These are phyloP conservation scores for Lepidurus arcticus DNA, from an alignment of 1,140 invertebrate species.

Conservation along the genomic window DNA sequence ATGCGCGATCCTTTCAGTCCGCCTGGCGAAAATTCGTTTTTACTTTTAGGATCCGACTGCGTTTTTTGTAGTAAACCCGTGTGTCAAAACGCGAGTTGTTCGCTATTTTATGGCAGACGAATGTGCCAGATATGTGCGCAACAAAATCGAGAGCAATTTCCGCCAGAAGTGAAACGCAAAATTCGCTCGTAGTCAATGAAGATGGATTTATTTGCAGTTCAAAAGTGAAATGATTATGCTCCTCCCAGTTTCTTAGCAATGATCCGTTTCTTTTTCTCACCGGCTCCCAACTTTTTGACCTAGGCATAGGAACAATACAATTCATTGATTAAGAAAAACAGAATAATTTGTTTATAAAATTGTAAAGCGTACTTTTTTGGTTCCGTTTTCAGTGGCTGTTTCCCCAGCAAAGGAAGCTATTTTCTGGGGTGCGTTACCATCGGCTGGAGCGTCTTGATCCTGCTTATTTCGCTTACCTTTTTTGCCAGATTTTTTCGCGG, in stretches of 20 bases:
- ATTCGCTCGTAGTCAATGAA: background rate
- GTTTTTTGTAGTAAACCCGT: constrained; percentile 57
- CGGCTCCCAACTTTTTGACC: background rate
- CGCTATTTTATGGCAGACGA: constrained; percentile 66
- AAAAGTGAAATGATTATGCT: background rate
- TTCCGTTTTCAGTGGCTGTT: constrained; percentile 25
- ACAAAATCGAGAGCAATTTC: constrained; percentile 56
- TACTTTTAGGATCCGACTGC: constrained; percentile 70
- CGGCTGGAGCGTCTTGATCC: constrained; percentile 33
- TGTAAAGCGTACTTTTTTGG: background rate
- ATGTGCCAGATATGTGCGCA: constrained; percentile 65
- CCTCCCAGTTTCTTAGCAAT: background rate
- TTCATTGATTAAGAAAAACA: background rate
- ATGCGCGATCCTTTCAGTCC: constrained; percentile 76
- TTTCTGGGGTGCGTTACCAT: constrained; percentile 23
- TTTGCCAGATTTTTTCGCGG: constrained; percentile 38
- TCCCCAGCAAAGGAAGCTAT: constrained; percentile 30
- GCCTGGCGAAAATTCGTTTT: constrained; percentile 53
- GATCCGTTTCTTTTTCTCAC: background rate
- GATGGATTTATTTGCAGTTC: background rate
- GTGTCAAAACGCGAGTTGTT: constrained; percentile 67
- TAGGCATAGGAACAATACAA: background rate
- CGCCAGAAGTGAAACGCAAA: constrained; percentile 53
- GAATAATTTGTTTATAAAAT: background rate
- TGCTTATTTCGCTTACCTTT: constrained; percentile 40